These are phyloP conservation scores for Phymorhynchus buccinoides DNA, from an alignment of 1,140 invertebrate genomes.

Conservation along the genomic window DNA sequence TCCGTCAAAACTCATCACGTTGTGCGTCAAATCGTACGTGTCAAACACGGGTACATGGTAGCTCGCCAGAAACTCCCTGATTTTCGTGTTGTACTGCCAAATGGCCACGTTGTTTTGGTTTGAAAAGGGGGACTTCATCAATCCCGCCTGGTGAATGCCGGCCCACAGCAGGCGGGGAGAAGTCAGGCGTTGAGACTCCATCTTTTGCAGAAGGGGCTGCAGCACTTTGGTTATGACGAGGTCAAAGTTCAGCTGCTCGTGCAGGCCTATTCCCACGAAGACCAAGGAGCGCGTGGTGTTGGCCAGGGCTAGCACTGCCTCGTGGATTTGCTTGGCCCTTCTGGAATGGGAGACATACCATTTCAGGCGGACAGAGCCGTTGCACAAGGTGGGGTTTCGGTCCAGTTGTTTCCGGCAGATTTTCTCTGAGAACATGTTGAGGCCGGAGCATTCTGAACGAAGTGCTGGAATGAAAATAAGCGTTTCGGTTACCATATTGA, in stretches of 20 bases:
- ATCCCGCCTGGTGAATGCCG: neutral
- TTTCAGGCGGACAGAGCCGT: neutral
- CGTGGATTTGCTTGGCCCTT: neutral
- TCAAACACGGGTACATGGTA: conserved; percentile 21
- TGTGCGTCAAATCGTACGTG: conserved; percentile 21
- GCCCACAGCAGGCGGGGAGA: conserved; percentile 1
- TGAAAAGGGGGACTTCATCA: neutral
- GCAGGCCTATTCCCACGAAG: conserved; percentile 8
- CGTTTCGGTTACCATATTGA: too few relatives aligned
- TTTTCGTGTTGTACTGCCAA: neutral
- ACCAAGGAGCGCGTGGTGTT: neutral
- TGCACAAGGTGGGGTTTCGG: neutral
- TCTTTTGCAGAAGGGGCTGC: neutral
- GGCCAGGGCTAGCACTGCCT: neutral
- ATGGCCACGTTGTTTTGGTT: neutral
- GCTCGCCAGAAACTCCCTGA: neutral
- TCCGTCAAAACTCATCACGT: conserved; percentile 30
- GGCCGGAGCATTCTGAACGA: neutral
- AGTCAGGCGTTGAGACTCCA: neutral
- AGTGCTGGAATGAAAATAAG: conserved; percentile 7
- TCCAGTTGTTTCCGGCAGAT: neutral
- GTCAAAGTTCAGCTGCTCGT: neutral
- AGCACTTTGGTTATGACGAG: neutral
- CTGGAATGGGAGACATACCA: neutral
- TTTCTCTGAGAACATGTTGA: conserved; percentile 17